Conservation (phyloP, 1,140 invertebrate species). For the Lethrus apterus region DNA sequence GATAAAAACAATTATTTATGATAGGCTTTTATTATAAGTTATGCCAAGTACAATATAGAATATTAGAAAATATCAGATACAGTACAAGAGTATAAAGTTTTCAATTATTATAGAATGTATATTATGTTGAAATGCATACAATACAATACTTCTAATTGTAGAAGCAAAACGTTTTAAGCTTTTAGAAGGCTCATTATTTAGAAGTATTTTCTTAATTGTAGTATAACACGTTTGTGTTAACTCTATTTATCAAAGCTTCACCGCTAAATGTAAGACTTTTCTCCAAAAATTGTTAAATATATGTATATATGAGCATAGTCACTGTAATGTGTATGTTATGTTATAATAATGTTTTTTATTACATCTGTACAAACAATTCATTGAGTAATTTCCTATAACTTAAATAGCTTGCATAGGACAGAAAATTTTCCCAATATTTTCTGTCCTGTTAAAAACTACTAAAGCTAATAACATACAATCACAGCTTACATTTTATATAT, state of each 20-base stretch:
- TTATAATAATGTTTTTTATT: neutral
- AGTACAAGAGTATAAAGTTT: constrained; percentile 28
- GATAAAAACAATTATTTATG: constrained; percentile 14
- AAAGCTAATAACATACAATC: constrained; percentile 29
- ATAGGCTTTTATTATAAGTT: constrained; percentile 27
- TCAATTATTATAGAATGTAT: constrained; percentile 18
- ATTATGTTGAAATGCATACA: too few relatives aligned
- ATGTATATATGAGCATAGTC: neutral
- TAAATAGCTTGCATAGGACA: constrained; percentile 18
- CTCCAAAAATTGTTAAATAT: too few relatives aligned
- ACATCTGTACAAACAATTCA: neutral
- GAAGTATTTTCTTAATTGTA: too few relatives aligned
- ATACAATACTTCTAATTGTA: too few relatives aligned
- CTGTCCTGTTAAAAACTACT: constrained; percentile 22
- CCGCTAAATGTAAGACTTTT: too few relatives aligned
- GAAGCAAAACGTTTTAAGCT: too few relatives aligned
- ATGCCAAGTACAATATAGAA: constrained; percentile 24
- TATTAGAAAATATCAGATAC: constrained; percentile 26
- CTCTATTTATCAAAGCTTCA: too few relatives aligned
- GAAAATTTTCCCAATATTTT: constrained; percentile 41
- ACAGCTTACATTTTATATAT: constrained; percentile 28
- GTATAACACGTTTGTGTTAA: too few relatives aligned
- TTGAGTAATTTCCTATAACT: too few relatives aligned
- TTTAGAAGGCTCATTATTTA: too few relatives aligned
- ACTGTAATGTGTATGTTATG: constrained; percentile 4